phyloP scores from a whole-genome alignment of 2,797 vertebrate species.

The Manis pentadactyla region DNA sequence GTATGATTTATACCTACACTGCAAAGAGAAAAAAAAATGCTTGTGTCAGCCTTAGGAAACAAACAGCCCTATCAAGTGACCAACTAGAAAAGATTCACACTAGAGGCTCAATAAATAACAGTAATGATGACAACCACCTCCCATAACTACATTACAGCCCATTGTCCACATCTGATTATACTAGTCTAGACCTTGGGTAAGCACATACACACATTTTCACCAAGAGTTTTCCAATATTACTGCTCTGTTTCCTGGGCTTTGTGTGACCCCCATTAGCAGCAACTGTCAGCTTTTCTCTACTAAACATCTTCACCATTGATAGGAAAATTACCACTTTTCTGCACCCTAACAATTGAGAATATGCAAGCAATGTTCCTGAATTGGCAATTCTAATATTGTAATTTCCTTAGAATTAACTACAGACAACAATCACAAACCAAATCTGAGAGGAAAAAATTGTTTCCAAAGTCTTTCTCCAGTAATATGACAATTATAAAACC shows the following conservation, averaged over 20 bases:
- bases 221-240: conserved; percentile 71
- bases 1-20: conserved; percentile 73
- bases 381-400: neutral
- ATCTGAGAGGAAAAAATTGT: neutral
- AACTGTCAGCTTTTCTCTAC: conserved; percentile 56
- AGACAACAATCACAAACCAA: conserved; percentile 6
- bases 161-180: conserved; percentile 80
- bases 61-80: conserved; percentile 80
- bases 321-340: conserved; percentile 19
- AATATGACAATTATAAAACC: neutral
- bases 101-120: conserved; percentile 77
- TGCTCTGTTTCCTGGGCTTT: conserved; percentile 68
- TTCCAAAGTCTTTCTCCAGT: neutral
- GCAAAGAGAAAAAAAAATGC: conserved; percentile 7
- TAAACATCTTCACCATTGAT: conserved; percentile 39
- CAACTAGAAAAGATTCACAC: conserved; percentile 70
- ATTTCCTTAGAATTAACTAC: conserved; percentile 34
- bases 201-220: conserved; percentile 64
- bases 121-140: conserved; percentile 80
- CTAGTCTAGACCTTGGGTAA: conserved; percentile 75
- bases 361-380: neutral
- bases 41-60: conserved; percentile 76
- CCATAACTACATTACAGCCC: conserved; percentile 73
- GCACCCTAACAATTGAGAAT: conserved; percentile 23
- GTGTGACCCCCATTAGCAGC: conserved; percentile 61